phyloP scores from a whole-genome alignment of 2,797 vertebrate genomes.

The Alfaro cultratus region DNA sequence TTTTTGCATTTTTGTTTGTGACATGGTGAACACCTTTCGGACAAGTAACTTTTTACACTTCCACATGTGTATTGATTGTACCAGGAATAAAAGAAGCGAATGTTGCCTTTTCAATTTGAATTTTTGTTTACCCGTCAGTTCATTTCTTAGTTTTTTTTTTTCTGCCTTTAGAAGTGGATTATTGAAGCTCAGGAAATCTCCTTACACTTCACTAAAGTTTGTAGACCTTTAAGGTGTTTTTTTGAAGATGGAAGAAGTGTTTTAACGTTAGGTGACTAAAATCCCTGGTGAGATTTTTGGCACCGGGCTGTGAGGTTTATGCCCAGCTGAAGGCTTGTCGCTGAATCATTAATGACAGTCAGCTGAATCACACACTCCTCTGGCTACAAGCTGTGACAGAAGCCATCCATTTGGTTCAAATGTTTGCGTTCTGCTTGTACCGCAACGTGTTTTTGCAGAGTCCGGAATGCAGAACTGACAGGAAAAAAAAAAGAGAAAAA shows the following conservation, averaged over 20 bases:
- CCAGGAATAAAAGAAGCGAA: conserved; percentile 70
- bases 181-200: not conserved
- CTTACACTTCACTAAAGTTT: not conserved
- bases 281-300: not conserved
- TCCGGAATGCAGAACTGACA: conserved; percentile 30
- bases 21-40: conserved; percentile 26
- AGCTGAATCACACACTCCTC: conserved; percentile 22
- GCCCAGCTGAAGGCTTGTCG: not conserved
- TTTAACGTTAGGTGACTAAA: not conserved
- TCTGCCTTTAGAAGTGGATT: not conserved
- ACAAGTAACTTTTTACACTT: conserved; percentile 51
- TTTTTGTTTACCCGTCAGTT: not conserved
- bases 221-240: not conserved
- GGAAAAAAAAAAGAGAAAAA: not conserved
- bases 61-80: conserved; percentile 64
- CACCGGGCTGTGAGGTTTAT: not conserved
- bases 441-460: conserved; percentile 41
- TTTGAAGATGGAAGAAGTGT: not conserved
- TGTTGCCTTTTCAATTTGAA: conserved; percentile 63
- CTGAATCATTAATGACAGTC: conserved; percentile 20
- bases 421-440: not conserved
- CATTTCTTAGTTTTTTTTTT: not conserved
- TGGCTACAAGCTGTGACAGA: not conserved
- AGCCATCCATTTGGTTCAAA: conserved; percentile 19
- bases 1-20: conserved; percentile 31